These are phyloP conservation scores for Gracilinanus agilis DNA, from an alignment of 2,113 vertebrate species.

Conservation along the genomic window DNA sequence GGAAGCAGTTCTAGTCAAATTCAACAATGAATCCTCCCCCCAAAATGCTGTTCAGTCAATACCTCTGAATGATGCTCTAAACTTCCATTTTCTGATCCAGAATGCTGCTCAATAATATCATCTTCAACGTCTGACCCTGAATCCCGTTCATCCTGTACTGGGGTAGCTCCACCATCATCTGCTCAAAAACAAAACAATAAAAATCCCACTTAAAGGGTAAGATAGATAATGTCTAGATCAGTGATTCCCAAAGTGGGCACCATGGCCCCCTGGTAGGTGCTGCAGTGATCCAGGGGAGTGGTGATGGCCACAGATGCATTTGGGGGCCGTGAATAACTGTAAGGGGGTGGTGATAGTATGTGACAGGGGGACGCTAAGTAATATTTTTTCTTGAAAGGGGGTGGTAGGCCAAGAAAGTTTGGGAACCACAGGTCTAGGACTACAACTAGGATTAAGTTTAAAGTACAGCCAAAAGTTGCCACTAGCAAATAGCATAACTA, in stretches of 20 bases:
- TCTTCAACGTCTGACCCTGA: slow-evolving; percentile 92
- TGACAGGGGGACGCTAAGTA: no score
- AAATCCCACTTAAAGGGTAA: slow-evolving; percentile 61
- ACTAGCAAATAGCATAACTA: neutral
- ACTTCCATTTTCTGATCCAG: slow-evolving; percentile 88
- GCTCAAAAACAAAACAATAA: slow-evolving; percentile 70
- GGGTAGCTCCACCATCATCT: slow-evolving; percentile 98
- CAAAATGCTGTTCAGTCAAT: slow-evolving; percentile 55
- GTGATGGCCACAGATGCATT: no score
- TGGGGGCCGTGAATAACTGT: no score
- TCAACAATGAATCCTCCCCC: slow-evolving; percentile 49
- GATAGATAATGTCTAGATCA: slow-evolving; percentile 52
- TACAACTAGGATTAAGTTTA: slow-evolving; percentile 50
- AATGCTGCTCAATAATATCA: slow-evolving; percentile 87
- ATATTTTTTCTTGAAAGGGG: no score
- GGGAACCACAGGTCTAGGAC: no score
- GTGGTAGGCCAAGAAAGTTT: no score
- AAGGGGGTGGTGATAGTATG: no score
- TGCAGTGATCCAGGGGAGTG: no score
- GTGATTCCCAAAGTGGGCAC: no score
- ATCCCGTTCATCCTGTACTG: slow-evolving; percentile 96
- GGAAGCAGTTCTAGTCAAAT: slow-evolving; percentile 10
- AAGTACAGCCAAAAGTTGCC: slow-evolving; percentile 16
- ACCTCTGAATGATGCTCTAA: slow-evolving; percentile 91
- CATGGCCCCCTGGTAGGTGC: no score